A percentile compares a stretch with the other conserved stretches of the same genome.
Evolutionary conservation across 2,888 invertebrate species (phyloP).

Genomic region (Chrysomela aeneicollis): DNA sequence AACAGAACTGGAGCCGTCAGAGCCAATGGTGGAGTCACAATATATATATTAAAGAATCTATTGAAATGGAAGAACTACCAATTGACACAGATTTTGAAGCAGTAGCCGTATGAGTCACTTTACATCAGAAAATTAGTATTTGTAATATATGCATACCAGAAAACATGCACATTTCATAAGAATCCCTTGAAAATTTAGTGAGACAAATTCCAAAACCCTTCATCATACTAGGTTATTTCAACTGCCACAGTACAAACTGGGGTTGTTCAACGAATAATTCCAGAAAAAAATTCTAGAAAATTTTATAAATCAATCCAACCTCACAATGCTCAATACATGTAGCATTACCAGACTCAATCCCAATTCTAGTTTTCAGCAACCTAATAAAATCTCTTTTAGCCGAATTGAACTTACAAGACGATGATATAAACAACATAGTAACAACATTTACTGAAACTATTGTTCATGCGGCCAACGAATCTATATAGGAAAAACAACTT

Average conservation of each 20-base stretch:
- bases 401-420: neutral
- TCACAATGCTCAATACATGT: conserved; percentile 2
- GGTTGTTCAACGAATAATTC: neutral
- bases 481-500: conserved; percentile 10
- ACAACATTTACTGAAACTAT: neutral
- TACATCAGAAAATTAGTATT: conserved; percentile 33
- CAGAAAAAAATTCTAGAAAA: conserved; percentile 2
- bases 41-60: conserved; percentile 14
- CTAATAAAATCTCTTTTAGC: neutral
- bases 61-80: conserved; percentile 21
- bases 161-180: conserved; percentile 2
- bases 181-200: no score
- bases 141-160: conserved; percentile 32
- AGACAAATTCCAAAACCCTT: conserved; percentile 42
- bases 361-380: neutral
- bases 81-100: conserved; percentile 30
- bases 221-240: conserved; percentile 44
- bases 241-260: conserved; percentile 20
- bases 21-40: no score
- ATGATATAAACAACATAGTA: conserved; percentile 4
- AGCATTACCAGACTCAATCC: conserved; percentile 7
- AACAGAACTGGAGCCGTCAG: no score
- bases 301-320: conserved; percentile 2
- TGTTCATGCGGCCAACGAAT: neutral
- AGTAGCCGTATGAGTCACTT: conserved; percentile 23